Percentiles rank a stretch among this genome's conserved stretches.
phyloP scores from a whole-genome alignment of 1,140 invertebrate genomes.

The Drosophila oshimai region DNA sequence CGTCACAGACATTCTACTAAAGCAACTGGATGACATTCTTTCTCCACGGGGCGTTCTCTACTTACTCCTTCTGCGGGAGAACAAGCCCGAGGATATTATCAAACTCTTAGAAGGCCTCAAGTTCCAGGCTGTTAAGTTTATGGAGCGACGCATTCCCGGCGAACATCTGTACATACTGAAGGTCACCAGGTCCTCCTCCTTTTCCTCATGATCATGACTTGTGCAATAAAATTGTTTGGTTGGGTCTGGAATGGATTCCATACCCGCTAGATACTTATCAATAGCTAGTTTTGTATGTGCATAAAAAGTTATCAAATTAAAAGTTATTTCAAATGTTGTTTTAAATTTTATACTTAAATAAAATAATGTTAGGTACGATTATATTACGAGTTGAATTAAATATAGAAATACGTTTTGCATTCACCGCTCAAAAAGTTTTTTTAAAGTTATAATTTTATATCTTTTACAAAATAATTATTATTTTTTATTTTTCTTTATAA shows the following conservation, averaged over 20 bases:
- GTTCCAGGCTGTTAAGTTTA: slow-evolving; percentile 86
- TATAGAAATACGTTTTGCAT: no score
- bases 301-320: not conserved
- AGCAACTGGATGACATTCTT: slow-evolving; percentile 87
- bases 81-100: slow-evolving; percentile 90
- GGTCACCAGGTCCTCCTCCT: slow-evolving; percentile 57
- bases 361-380: not conserved
- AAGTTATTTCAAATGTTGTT: not conserved
- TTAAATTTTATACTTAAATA: slow-evolving; percentile 1
- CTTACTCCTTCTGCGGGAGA: slow-evolving; percentile 93
- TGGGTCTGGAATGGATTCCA: not conserved
- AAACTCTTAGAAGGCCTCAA: slow-evolving; percentile 85
- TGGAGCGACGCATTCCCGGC: slow-evolving; percentile 86
- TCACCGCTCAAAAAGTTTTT: no score
- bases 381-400: no score
- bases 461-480: no score
- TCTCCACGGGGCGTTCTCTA: slow-evolving; percentile 90
- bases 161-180: slow-evolving; percentile 84
- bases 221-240: slow-evolving; percentile 24
- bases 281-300: slow-evolving; percentile 2
- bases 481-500: no score
- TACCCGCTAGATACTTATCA: no score
- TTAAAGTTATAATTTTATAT: no score
- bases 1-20: slow-evolving; percentile 91
- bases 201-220: slow-evolving; percentile 9